Base-by-base conservation (phyloP, 2,797 vertebrate genomes). In the Lagodon rhomboides region DNA sequence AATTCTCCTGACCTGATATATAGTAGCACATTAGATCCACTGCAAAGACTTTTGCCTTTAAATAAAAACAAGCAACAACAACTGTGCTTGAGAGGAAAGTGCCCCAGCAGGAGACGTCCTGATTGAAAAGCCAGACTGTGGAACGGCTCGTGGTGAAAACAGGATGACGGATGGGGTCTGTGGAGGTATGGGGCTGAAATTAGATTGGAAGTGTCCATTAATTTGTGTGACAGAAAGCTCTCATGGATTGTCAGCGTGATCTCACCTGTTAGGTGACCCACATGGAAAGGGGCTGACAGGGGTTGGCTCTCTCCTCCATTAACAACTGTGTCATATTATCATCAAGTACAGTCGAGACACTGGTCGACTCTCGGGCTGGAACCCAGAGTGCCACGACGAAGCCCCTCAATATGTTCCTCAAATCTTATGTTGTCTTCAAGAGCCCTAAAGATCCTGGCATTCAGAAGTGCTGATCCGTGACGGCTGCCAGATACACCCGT, bases 171-270 rank as follows among this genome's bases (percentile, higher is more conserved):
- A 85, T 58, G 34, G 51, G 38, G 65, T 25, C 47, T 74, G 68
- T 81, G 80, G 74, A 72, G 77, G 25, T 58, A 53, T 13, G n/a
- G n/a, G 15, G 64, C 38, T 58, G 47, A 84, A 88, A 91, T 86
- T 84, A 82, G 74, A 90, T 73, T 74, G 73, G 55, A 84, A 77
- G 72, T 73, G 68, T 87, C 75, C 77, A 85, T 83, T 92, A 68
- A 86, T 88, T 81, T 80, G 61, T 72, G 18, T 64, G 79, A 78
- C 76, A 76, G 76, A 71, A 64, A 59, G 68, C 68, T 78, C 68
- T 61, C 64, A 53, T 77, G 77, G 61, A 85, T 76, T 86, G 82
- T 80, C 80, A 85, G 55, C 51, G 25, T 53, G 67, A 83, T 76
- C 66, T 84, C 72, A 86, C 65, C 82, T 83, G 61, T 89, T 78